Evolutionary conservation across 2,888 invertebrate species (phyloP), one percentile per base, ranked within the genome.

Genomic region (Hirtodrosophila trivittata): DNA sequence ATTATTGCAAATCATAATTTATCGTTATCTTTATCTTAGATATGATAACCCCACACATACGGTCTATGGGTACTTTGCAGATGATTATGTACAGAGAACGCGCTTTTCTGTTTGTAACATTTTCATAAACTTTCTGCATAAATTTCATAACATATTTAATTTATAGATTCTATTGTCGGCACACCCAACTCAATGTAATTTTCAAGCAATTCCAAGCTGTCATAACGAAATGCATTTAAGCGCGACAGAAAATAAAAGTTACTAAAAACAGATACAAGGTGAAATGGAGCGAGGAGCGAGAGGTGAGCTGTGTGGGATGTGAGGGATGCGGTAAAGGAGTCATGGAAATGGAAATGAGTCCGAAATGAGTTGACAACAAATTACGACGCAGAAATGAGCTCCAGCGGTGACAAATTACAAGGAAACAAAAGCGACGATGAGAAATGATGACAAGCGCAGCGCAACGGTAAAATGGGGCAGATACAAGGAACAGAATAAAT

Each of bases 401-500:
- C 83, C 86, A 83, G 81, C 84, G 60, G 82, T 75, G 87, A 86
- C 87, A 88, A 88, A 88, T 88, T 88, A 86, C 77, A 75, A 77
- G 70, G 68, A 74, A 82, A 74, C 78, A 77, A 71, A 56, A 60
- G 45, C 59, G 51, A 55, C 63, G 75, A 78, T 83, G 86, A 82
- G 86, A 75, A 83, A 82, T 82, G 86, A 83, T 74, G 83, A 82
- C 86, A 82, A 62, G 64, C 82, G 58, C 64, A 64, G 62, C 52
- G 39, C 62, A 77, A 70, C 67, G 78, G 73, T 69, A 85, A 73
- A 66, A 49, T 68, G 65, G 57, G 68, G 65, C 58, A 67, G 45
- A 50, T 32, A 51, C 46, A 43, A 41, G 21, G 45, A 52, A 33
- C 63, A 21, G 16, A 32, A 2, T 21, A 2, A 21, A 21, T 12